phyloP scores from a whole-genome alignment of 2,797 vertebrate genomes.

The Sylvilagus floridanus region DNA sequence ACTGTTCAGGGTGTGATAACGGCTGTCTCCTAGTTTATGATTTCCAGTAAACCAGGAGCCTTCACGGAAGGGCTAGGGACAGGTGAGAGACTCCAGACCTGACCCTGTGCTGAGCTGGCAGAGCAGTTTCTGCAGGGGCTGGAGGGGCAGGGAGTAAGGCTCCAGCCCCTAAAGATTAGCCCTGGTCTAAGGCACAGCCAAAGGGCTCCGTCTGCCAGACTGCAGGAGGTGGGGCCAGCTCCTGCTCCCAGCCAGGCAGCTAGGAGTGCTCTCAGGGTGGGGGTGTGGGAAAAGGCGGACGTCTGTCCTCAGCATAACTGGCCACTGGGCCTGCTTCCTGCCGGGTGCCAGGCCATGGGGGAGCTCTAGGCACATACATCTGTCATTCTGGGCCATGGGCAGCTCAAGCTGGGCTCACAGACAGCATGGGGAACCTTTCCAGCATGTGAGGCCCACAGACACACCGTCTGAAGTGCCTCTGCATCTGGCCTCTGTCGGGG shows the following conservation, averaged over 20 bases:
- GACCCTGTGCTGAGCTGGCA: slow-evolving; percentile 63
- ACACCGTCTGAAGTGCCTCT: neutral
- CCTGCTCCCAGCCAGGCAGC: neutral
- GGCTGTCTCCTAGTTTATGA: slow-evolving; percentile 76
- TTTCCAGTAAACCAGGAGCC: slow-evolving; percentile 79
- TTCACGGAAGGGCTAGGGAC: slow-evolving; percentile 71
- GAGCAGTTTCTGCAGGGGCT: slow-evolving; percentile 35
- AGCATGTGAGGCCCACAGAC: neutral
- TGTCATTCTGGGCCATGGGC: neutral
- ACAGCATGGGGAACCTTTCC: slow-evolving; percentile 4
- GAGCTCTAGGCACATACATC: neutral
- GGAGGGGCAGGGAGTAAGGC: neutral
- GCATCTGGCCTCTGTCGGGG: neutral
- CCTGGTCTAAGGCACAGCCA: neutral
- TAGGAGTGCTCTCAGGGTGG: neutral
- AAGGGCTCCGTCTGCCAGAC: neutral
- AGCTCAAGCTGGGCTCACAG: neutral
- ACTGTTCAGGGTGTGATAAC: slow-evolving; percentile 64
- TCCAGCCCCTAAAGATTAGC: neutral
- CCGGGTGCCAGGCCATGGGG: neutral
- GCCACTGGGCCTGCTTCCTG: neutral
- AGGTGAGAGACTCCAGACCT: slow-evolving; percentile 53
- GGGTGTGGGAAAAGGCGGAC: neutral
- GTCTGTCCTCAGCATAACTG: neutral
- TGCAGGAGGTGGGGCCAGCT: neutral